Base-by-base conservation (phyloP, 2,888 invertebrate species). In the Xestia c-nigrum region DNA sequence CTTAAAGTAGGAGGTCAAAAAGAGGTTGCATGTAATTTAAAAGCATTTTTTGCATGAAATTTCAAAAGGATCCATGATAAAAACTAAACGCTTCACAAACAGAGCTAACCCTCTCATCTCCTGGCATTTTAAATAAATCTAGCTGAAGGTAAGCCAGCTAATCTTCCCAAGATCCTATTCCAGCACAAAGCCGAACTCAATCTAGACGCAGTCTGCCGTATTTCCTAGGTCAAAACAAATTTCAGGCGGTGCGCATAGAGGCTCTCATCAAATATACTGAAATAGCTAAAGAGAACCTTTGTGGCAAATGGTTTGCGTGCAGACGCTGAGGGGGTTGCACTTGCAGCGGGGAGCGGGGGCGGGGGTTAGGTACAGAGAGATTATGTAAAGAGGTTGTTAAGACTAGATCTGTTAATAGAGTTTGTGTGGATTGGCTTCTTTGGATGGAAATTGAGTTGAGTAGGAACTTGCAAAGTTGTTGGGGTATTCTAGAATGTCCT, bases 211-310 rank as follows among this genome's bases (percentile, higher is more conserved):
- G 86, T 83, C 85, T 80, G 59, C 80, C 76, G 83, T 73, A 88
- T 84, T 87, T 87, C 87, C 87, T 87, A 88, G 89, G 84, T 85
- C 83, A 89, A 90, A 92, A 90, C 91, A 90, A 91, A 91, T 92
- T 91, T 85, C 80, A 83, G 64, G 78, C 74, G 31, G 64, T 75
- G 69, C 75, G 66, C 78, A 75, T 75, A 69, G 80, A 67, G 31
- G 57, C 43, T 83, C 80, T 89, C 83, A 87, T 88, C 86, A 89
- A 89, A 89, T 88, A 81, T 80, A 86, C 82, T 88, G 80, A 71
- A 89, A 90, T 90, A 89, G 86, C 88, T 89, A 89, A 87, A 88
- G 87, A 87, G 87, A 88, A 87, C 87, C 90, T 91, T 92, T 92
- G 91, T 90, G 90, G 88, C 72, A 81, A 80, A 85, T 87, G 86